phyloP scores from a whole-genome alignment of 2,888 invertebrate genomes.

The Acrocyrtus sp. region DNA sequence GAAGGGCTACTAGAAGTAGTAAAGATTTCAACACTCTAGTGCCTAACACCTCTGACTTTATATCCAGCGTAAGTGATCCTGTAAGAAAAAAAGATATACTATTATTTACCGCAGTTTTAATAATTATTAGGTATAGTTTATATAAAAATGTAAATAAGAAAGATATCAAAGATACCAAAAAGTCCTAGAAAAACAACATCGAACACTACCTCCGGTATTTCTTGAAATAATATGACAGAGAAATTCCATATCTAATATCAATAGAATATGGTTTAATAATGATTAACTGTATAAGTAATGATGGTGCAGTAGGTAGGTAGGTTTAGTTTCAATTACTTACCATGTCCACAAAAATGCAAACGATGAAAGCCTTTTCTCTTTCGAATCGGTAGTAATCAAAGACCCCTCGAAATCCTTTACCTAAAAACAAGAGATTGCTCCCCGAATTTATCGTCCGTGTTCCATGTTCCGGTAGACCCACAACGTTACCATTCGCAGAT shows the following conservation, averaged over 20 bases:
- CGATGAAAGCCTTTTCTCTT: slow-evolving; percentile 2
- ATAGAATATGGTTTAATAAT: too few species aligned
- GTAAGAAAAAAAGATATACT: not conserved
- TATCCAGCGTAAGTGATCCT: slow-evolving; percentile 9
- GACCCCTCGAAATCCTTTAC: slow-evolving; percentile 3
- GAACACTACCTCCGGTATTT: slow-evolving; percentile 13
- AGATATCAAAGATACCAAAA: too few species aligned
- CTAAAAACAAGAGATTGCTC: slow-evolving; percentile 15
- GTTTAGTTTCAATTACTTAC: too few species aligned
- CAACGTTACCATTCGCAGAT: slow-evolving; percentile 11
- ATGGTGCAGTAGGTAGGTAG: too few species aligned
- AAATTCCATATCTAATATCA: slow-evolving; percentile 20
- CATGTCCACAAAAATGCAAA: slow-evolving; percentile 18
- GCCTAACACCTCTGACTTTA: too few species aligned
- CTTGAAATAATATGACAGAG: slow-evolving; percentile 11
- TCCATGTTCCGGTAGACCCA: slow-evolving; percentile 13
- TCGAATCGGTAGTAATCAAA: slow-evolving; percentile 11
- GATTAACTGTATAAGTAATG: too few species aligned
- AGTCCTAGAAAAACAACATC: slow-evolving; percentile 13
- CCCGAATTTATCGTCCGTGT: not conserved
- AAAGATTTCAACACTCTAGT: too few species aligned
- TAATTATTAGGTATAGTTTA: too few species aligned
- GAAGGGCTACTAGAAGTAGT: too few species aligned
- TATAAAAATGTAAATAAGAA: too few species aligned
- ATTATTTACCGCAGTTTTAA: too few species aligned